Evolutionary conservation across 2,888 invertebrate species (phyloP).

Genomic region (Drosophila pseudotalamancana): DNA sequence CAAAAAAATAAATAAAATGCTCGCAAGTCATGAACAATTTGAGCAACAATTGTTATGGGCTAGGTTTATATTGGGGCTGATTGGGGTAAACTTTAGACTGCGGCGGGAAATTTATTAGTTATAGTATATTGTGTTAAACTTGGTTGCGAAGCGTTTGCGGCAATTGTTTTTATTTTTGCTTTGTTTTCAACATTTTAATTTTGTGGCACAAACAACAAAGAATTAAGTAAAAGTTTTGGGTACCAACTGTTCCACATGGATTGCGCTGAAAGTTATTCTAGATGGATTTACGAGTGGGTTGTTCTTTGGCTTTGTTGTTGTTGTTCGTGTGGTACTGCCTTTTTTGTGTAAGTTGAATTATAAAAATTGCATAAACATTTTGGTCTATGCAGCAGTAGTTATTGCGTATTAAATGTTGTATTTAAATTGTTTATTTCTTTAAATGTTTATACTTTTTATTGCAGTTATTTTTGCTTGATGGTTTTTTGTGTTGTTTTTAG

Average conservation of each 20-base stretch:
- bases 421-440: constrained; percentile 13
- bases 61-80: constrained; percentile 17
- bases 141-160: constrained; percentile 10
- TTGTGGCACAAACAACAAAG: constrained; percentile 57
- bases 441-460: constrained; percentile 22
- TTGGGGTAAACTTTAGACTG: constrained; percentile 4
- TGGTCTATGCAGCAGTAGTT: constrained; percentile 12
- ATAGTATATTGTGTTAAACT: constrained; percentile 7
- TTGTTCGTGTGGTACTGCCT: constrained; percentile 33
- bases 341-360: constrained; percentile 63
- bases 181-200: background rate
- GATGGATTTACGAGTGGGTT: constrained; percentile 19
- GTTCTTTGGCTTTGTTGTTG: constrained; percentile 18
- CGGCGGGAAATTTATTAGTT: constrained; percentile 25
- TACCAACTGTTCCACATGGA: constrained; percentile 65
- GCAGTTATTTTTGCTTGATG: constrained; percentile 26
- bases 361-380: constrained; percentile 53
- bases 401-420: constrained; percentile 9
- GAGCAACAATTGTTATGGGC: constrained; percentile 39
- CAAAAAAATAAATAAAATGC: constrained; percentile 24
- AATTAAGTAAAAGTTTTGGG: constrained; percentile 33
- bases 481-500: constrained; percentile 32
- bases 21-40: constrained; percentile 34
- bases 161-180: background rate
- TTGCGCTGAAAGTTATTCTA: constrained; percentile 56